Evolutionary conservation across 2,888 invertebrate genomes (phyloP), one percentile per base, ranked within the genome.

Genomic region (Drosophila meridionalis): DNA sequence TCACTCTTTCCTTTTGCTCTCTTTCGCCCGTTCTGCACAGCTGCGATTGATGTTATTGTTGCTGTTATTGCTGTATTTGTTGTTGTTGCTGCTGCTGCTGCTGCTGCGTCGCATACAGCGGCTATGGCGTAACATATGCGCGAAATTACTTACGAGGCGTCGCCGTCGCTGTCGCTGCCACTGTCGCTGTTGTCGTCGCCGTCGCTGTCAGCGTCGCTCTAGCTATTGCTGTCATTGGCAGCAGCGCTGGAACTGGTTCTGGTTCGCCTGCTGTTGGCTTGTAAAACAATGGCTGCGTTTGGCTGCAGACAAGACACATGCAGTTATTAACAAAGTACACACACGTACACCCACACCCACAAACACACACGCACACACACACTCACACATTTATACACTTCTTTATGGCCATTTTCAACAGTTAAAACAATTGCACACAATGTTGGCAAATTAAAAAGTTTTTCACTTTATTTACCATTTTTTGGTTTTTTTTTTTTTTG

Each of bases 71-170:
- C 5, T 40, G 12, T 65, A 50, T 58, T 47, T 77, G 59, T 20
- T 20, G 69, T 67, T 74, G 69, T 62, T 55, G 63, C 43, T 77
- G 59, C 40, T 47, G 60, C 40, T 57, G 42, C n/a, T 62, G 14
- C n/a, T 73, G 34, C 12, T 50, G 56, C 63, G 48, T 62, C 64
- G 57, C 67, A 71, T 69, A 68, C 66, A 66, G 65, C 76, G 67
- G 47, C 66, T 52, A n/a, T 66, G 57, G 66, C 70, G 89, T 79
- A 90, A 90, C 91, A 87, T 87, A 89, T 87, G 87, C 85, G 83
- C 90, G 83, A 88, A 87, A 87, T 87, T 89, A 87, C 91, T 83
- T 89, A 84, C 90, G 82, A 76, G 67, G 58, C 57, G 45, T 62
- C 63, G 50, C 50, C 40, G 50, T 52, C 28, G 69, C 42, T 14